Percentiles rank a stretch among this genome's conserved stretches.
Evolutionary conservation across 2,113 vertebrate genomes (phyloP).

Genomic region (Scartelaos histophorus): DNA sequence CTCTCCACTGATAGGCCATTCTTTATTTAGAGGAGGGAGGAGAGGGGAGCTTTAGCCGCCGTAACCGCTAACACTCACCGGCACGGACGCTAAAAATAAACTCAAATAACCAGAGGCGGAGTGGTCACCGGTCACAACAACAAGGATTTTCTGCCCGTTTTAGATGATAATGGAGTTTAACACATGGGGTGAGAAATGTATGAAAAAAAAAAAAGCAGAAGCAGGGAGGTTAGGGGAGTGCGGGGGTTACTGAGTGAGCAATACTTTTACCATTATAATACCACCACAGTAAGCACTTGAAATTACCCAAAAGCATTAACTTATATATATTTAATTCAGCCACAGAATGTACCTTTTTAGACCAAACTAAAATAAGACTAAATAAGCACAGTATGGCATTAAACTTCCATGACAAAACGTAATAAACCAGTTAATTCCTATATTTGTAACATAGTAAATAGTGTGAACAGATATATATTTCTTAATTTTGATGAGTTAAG

Average conservation of each 20-base stretch:
- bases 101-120: constrained; percentile 32
- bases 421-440: no score
- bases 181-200: constrained; percentile 6
- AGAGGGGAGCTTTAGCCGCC: constrained; percentile 49
- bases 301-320: neutral
- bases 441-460: no score
- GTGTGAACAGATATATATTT: no score
- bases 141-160: constrained; percentile 22
- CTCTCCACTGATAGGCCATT: constrained; percentile 62
- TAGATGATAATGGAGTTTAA: constrained; percentile 18
- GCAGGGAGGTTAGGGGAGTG: neutral
- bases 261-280: neutral
- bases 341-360: no score
- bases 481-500: no score
- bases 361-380: no score
- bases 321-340: no score
- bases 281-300: neutral
- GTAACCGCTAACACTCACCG: constrained; percentile 25
- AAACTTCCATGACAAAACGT: no score
- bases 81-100: constrained; percentile 59
- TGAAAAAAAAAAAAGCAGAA: neutral
- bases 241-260: neutral
- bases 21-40: constrained; percentile 67
- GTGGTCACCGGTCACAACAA: constrained; percentile 43
- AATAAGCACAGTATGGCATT: no score